phyloP scores from a whole-genome alignment of 2,888 invertebrate species.

The Coelinius sp. region DNA sequence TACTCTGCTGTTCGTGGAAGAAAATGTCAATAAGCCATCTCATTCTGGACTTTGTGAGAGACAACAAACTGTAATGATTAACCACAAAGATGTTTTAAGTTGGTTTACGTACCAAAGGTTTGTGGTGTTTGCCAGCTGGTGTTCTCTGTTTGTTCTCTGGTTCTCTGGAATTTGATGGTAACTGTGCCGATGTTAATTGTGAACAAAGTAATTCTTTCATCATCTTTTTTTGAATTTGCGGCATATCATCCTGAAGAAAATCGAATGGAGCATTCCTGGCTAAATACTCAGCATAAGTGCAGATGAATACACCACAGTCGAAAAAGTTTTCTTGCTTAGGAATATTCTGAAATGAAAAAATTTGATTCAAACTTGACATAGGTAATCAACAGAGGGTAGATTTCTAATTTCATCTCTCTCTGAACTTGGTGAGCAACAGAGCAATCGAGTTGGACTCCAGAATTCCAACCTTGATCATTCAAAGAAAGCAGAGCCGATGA shows the following conservation, averaged over 20 bases:
- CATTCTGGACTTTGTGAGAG: too few relatives aligned
- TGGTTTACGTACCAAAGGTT: neutral
- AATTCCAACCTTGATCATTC: too few relatives aligned
- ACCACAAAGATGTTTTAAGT: neutral
- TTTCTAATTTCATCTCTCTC: too few relatives aligned
- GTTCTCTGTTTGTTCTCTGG: neutral
- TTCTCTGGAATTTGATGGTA: neutral
- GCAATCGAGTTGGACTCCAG: too few relatives aligned
- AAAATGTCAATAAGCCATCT: neutral
- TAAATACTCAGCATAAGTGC: constrained; percentile 5
- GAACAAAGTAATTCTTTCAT: neutral
- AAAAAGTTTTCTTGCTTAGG: neutral
- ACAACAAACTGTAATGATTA: neutral
- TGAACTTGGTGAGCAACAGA: too few relatives aligned
- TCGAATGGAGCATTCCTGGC: neutral
- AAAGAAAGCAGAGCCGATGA: too few relatives aligned
- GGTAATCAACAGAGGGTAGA: too few relatives aligned
- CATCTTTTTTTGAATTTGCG: neutral
- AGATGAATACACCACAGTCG: constrained; percentile 23
- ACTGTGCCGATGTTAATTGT: neutral
- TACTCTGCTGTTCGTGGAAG: neutral
- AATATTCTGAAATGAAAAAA: neutral
- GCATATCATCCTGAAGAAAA: neutral
- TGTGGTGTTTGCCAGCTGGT: neutral
- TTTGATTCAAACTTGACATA: neutral